Evolutionary conservation across 2,888 invertebrate genomes (phyloP), one percentile per base, ranked within the genome.

Genomic region (Calameuta filiformis): DNA sequence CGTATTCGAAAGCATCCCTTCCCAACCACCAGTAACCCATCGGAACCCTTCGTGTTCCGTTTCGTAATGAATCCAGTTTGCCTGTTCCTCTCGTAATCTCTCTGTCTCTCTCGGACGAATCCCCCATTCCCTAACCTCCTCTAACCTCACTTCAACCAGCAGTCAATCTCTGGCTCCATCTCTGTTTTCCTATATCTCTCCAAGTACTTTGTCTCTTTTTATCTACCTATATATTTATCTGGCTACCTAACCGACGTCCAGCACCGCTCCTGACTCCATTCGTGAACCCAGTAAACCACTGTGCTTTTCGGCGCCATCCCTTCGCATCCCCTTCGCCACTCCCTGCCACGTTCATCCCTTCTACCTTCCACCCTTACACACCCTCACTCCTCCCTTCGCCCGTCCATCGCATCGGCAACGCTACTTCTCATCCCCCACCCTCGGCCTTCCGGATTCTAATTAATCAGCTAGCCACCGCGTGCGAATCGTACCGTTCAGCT

Each of bases 381-480:
- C 80, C 83, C 81, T 81, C 83, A 82, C 83, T 81, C 82, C 84
- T 84, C 84, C 81, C 78, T 80, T 80, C 78, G 69, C 75, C 78
- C 74, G 31, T 76, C 75, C 76, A 40, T 69, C 73, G 75, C n/a
- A 68, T 33, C 78, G 33, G 69, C 73, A 73, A 33, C 34, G 40
- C 75, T 69, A 73, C 68, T 79, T 15, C 69, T 74, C 33, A 56
- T 23, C 30, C 77, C 71, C 69, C 69, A 68, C 78, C 79, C 76
- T 74, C 40, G 12, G 77, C 78, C 77, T 79, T 77, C 81, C 80
- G 88, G 88, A 86, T 89, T 88, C 89, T 90, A 89, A 90, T 89
- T 89, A 89, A 90, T 90, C 89, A 90, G 85, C 89, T 89, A 88
- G 87, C 83, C 85, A 82, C 84, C 81, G 80, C 76, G 79, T 84